Percentiles rank a stretch among this genome's conserved stretches.
These are phyloP conservation scores for Perizoma flavofasciatum DNA, from an alignment of 2,888 invertebrate species.

Conservation along the genomic window DNA sequence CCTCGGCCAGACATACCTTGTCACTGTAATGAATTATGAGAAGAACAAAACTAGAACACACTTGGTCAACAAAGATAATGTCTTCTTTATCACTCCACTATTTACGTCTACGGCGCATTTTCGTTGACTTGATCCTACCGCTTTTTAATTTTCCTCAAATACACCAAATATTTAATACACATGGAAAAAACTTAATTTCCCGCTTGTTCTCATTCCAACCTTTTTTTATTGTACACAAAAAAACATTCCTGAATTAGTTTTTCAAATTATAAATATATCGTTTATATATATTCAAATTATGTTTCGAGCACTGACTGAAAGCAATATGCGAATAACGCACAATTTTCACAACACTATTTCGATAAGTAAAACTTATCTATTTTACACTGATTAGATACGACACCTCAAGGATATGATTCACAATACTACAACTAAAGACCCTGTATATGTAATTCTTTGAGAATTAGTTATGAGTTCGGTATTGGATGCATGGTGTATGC, in stretches of 20 bases:
- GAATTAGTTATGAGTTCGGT: too few relatives aligned
- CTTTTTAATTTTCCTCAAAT: slow-evolving; percentile 27
- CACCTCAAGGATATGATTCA: slow-evolving; percentile 68
- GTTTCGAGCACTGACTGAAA: slow-evolving; percentile 37
- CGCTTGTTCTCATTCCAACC: neutral
- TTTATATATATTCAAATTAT: slow-evolving; percentile 14
- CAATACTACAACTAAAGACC: slow-evolving; percentile 26
- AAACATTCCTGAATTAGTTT: neutral
- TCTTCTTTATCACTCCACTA: slow-evolving; percentile 63
- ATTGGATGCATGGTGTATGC: too few relatives aligned
- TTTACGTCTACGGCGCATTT: slow-evolving; percentile 76
- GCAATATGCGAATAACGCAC: slow-evolving; percentile 56
- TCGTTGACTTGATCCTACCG: slow-evolving; percentile 42
- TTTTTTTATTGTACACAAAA: neutral
- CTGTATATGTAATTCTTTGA: slow-evolving; percentile 13
- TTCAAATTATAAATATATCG: slow-evolving; percentile 9
- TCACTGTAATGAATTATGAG: slow-evolving; percentile 51
- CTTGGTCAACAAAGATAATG: slow-evolving; percentile 70
- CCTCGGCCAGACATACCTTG: slow-evolving; percentile 53
- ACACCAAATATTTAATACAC: neutral
- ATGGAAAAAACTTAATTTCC: too few relatives aligned
- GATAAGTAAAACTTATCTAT: slow-evolving; percentile 71
- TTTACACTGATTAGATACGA: slow-evolving; percentile 72
- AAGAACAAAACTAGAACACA: slow-evolving; percentile 63
- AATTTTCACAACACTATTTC: slow-evolving; percentile 61